Percentiles rank a stretch among this genome's conserved stretches.
phyloP scores from a whole-genome alignment of 2,797 vertebrate species.

The Amniataba percoides region DNA sequence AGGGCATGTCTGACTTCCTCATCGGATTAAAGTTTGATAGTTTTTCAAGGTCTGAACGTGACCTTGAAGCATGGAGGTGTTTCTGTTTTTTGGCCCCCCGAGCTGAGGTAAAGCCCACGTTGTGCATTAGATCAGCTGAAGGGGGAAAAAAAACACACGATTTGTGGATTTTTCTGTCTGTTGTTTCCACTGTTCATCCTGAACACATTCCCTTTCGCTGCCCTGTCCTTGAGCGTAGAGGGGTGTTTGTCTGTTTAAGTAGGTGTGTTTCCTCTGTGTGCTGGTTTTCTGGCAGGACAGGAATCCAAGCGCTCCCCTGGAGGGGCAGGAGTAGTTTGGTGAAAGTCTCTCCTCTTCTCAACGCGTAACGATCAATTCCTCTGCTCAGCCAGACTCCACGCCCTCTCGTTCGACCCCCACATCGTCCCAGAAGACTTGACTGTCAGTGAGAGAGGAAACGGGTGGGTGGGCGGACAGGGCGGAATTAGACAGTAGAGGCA shows the following conservation, averaged over 20 bases:
- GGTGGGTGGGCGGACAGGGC: neutral
- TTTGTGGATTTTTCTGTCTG: conserved; percentile 37
- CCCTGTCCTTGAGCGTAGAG: conserved; percentile 43
- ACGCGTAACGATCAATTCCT: conserved; percentile 72
- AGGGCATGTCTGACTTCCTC: conserved; percentile 23
- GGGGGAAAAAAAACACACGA: neutral
- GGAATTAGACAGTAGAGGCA: neutral
- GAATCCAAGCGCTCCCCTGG: conserved; percentile 18
- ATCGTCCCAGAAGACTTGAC: conserved; percentile 54
- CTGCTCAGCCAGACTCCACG: conserved; percentile 24
- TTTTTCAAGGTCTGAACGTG: conserved; percentile 6
- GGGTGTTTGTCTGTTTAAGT: conserved; percentile 43
- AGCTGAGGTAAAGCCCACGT: conserved; percentile 34
- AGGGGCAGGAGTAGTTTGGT: conserved; percentile 36
- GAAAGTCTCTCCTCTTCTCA: conserved; percentile 49
- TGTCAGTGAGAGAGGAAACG: conserved; percentile 21
- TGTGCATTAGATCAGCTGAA: conserved; percentile 24
- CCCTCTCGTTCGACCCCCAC: conserved; percentile 20
- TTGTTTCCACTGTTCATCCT: conserved; percentile 35
- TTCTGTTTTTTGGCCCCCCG: neutral
- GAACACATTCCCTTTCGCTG: conserved; percentile 2
- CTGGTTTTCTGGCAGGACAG: conserved; percentile 6
- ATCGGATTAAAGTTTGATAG: conserved; percentile 12
- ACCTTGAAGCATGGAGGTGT: conserved; percentile 29
- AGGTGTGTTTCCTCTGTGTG: conserved; percentile 30